A percentile compares a stretch with the other conserved stretches of the same genome.
phyloP scores from a whole-genome alignment of 1,140 invertebrate species.

The Lasioglossum baleicum region DNA sequence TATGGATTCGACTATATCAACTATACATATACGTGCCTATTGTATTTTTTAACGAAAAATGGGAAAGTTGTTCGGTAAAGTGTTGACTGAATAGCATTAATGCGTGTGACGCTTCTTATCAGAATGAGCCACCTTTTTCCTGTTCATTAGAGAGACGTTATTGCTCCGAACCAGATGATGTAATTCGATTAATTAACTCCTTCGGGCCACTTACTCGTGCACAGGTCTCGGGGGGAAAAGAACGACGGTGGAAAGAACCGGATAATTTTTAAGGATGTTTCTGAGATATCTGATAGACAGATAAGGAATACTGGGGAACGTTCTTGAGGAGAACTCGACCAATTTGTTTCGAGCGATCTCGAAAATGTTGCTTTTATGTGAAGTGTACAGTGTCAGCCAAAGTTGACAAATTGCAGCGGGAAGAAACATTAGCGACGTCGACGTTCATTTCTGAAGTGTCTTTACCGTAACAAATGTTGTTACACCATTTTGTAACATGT shows the following conservation, averaged over 20 bases:
- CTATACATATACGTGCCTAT: too few species aligned
- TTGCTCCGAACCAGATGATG: constrained; percentile 42
- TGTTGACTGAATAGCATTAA: not conserved
- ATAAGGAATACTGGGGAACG: not conserved
- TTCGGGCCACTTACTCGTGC: constrained; percentile 2
- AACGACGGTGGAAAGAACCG: constrained; percentile 18
- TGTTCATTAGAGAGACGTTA: constrained; percentile 58
- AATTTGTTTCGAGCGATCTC: not conserved
- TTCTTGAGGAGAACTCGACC: not conserved
- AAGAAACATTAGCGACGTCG: too few species aligned
- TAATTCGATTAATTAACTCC: constrained; percentile 67
- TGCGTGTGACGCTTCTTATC: constrained; percentile 20
- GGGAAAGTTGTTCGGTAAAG: not conserved
- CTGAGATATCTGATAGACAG: constrained; percentile 17
- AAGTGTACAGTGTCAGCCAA: too few species aligned
- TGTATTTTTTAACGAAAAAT: too few species aligned
- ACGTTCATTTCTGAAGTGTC: too few species aligned
- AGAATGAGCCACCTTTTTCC: not conserved
- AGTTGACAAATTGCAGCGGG: too few species aligned
- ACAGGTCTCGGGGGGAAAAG: not conserved
- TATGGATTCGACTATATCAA: too few species aligned
- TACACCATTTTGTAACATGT: too few species aligned
- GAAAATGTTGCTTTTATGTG: not conserved
- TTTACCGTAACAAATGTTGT: too few species aligned
- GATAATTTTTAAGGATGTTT: constrained; percentile 23